Evolutionary conservation across 2,888 invertebrate species (phyloP), one percentile per base, ranked within the genome.

Genomic region (Epistrophe grossulariae): DNA sequence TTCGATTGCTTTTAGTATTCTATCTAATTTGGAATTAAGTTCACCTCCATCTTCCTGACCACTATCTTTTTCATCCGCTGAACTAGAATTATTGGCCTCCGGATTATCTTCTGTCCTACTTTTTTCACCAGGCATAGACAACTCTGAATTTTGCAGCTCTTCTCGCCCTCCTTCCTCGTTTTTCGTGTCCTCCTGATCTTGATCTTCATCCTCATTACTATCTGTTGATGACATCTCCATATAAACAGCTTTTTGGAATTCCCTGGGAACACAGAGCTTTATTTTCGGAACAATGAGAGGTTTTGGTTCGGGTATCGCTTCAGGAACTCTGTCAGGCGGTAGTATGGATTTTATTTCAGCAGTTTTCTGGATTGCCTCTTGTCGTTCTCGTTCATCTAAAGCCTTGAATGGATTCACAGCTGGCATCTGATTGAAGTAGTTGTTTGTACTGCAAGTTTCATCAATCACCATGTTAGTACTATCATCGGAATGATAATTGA

Each of bases 191-290:
- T 59, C 55, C 5, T 78, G 76, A 17, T 55, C 84, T 5, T 90
- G 90, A 24, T 88, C 89, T 8, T 89, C 89, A 9, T 88, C 88
- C 6, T 91, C 92, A 17, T 91, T 92, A 66, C 91, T 91, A 38
- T 93, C 93, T 0, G 91, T 91, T 8, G 92, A 92, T 28, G 92
- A 92, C 4, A 92, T 89, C 57, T 91, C 93, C n/a, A 92, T 92
- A 84, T 92, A 92, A 19, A 92, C 92, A 0, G 92, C 91, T 70
- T 92, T 92, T 66, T 93, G 93, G 88, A 94, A 94, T 90, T 94
- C 94, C 91, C 95, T 95, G 60, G 95, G 95, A 89, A 95, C 94
- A 91, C 95, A 94, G 31, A 96, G 93, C 88, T 95, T 96, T 74
- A 96, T 93, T 92, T 96, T 96, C 89, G 95, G 96, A 88, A 95